These are phyloP conservation scores for Sorex maritimensis DNA, from an alignment of 2,797 vertebrate genomes.

Conservation along the genomic window DNA sequence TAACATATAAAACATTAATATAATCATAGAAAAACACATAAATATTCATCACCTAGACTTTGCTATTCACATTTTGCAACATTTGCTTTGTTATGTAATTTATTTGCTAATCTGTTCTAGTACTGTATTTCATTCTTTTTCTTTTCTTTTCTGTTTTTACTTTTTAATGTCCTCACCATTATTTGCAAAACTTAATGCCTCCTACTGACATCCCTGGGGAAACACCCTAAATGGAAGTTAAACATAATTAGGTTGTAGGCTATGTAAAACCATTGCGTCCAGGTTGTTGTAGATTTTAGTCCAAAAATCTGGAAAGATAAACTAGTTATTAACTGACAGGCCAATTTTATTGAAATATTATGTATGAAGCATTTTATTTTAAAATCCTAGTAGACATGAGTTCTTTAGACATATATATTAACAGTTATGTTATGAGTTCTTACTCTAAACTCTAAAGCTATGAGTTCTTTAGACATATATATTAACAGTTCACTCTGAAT, in stretches of 20 bases:
- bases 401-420: not conserved
- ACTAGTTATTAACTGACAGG: not conserved
- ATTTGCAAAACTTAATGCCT: not conserved
- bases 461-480: not conserved
- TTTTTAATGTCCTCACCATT: not conserved
- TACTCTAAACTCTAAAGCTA: not conserved
- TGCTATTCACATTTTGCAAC: not conserved
- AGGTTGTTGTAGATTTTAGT: not conserved
- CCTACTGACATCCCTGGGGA: not conserved
- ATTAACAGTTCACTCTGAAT: constrained; percentile 1
- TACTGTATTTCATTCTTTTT: not conserved
- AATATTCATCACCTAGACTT: not conserved
- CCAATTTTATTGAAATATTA: not conserved
- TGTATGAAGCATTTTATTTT: constrained; percentile 2
- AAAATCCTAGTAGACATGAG: not conserved
- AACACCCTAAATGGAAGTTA: not conserved
- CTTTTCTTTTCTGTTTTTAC: not conserved
- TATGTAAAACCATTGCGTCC: not conserved
- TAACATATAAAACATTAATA: not conserved
- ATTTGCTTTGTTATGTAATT: not conserved
- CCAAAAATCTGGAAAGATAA: not conserved
- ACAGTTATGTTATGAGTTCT: not conserved
- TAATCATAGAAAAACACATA: not conserved
- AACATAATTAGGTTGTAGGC: not conserved
- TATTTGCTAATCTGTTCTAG: not conserved